A percentile compares a stretch with the other conserved stretches of the same genome.
Evolutionary conservation across 2,888 invertebrate species (phyloP).

Genomic region (Archaeoteleia sp.): DNA sequence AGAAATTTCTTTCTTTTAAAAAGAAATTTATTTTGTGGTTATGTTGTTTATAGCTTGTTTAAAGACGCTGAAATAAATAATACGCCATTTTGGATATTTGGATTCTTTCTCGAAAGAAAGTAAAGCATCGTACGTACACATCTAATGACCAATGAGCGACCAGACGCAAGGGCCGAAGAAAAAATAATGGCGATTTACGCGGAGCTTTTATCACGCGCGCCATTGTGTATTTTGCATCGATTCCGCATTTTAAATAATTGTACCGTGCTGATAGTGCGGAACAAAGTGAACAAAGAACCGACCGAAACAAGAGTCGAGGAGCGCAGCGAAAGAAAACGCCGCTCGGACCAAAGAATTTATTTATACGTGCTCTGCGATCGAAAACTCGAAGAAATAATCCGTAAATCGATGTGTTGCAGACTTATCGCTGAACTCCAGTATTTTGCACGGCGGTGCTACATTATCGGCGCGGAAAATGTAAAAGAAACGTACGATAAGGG

Average conservation of each 20-base stretch:
- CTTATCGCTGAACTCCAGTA: no score
- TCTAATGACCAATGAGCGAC: not conserved
- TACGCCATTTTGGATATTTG: no score
- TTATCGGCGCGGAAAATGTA: no score
- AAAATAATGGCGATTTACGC: constrained; percentile 14
- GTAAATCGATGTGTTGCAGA: no score
- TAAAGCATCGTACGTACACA: not conserved
- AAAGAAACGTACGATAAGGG: no score
- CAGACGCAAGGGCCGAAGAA: not conserved
- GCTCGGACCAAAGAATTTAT: constrained; percentile 25
- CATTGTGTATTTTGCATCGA: constrained; percentile 37
- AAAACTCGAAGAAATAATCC: no score
- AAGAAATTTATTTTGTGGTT: no score
- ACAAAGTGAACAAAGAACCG: constrained; percentile 30
- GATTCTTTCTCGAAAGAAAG: no score
- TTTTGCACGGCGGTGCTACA: no score
- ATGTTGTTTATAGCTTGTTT: no score
- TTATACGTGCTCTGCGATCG: not conserved
- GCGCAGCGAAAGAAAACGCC: constrained; percentile 16
- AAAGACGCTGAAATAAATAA: no score
- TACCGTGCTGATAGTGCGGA: constrained; percentile 23
- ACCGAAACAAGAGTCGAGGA: constrained; percentile 29
- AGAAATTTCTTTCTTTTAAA: no score
- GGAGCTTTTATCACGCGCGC: constrained; percentile 27
- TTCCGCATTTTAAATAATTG: constrained; percentile 38